Evolutionary conservation across 2,113 vertebrate genomes (phyloP), one percentile per base, ranked within the genome.

Genomic region (Tretioscincus oriximinensis): DNA sequence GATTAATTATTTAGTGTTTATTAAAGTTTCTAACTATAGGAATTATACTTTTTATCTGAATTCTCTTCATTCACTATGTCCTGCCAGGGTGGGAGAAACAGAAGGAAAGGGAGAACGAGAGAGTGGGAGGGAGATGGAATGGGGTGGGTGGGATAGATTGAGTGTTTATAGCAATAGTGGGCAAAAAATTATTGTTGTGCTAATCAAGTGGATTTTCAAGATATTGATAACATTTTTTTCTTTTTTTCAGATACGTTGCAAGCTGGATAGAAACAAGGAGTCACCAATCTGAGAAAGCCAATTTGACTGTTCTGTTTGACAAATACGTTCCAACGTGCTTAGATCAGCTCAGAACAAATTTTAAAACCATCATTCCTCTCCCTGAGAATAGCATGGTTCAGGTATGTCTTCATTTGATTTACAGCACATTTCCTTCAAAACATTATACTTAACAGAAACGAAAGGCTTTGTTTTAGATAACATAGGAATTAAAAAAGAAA

Each of bases 371-470:
- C 82, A 92, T 94, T 41, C 92, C 93, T 10, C 82, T 97, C 85
- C 94, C 96, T 60, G 96, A 97, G 87, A 96, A 81, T 84, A 96
- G 95, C 87, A 94, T 97, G 94, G 83, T 94, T 58, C 90, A 93
- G 89, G 91, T 95, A 80, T 12, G 81, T 41, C 47, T 76, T 81
- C 73, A 75, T 26, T 49, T 71, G 8, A 72, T 72, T 72, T 72
- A 72, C 29, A 66, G 12, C 65, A 11, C 65, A 72, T 26, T 72
- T 72, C n/a, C 70, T 72, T 45, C 5, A 72, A 49, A 6, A 18
- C 9, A 2, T 49, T 16, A 14, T 51, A 51, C 45, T 47, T 35
- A 41, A 35, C 41, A 21, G 20, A 5, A 41, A 69, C 9, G 31
- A 4, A 35, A 68, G 29, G 21, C 24, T 47, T 71, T 71, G 45